Evolutionary conservation across 2,888 invertebrate genomes (phyloP), one percentile per base, ranked within the genome.

Genomic region (Salticus scenicus): DNA sequence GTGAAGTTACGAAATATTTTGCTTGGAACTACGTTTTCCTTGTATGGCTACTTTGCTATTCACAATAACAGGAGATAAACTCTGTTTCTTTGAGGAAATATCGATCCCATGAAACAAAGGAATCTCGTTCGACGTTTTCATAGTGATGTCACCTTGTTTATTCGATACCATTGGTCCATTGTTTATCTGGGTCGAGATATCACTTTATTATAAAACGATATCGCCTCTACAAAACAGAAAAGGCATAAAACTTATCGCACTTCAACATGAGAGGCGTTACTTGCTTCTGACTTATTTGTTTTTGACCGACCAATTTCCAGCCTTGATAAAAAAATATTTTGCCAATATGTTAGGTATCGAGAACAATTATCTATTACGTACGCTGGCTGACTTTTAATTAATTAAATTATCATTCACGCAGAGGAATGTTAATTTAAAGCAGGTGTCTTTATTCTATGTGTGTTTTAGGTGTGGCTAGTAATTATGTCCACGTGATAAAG

Each of bases 291-390:
- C 17, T 24, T 24, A 7, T 57, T 24, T 24, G 24, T 57, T n/a
- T 57, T 5, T 57, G 20, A 20, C 2, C 57, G 17, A 57, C 2
- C 24, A 57, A 20, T 57, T 57, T 57, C 12, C 24, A 57, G 20
- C 57, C 57, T 57, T 57, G 57, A 24, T 57, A 2, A 24, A 24
- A n/a, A n/a, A n/a, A 57, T 5, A 47, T 57, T 24, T n/a, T 24
- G 1, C 4, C 20, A 1, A 14, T 47, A 14, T 12, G 17, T 12
- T 12, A 12, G 2, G 57, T 4, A 57, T 57, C 24, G 57, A 5
- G 57, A 57, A 57, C 57, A 57, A 57, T 57, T 57, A 57, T 24
- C 57, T 57, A 24, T 57, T 57, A 24, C 57, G 57, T 24, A 57
- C 57, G 57, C 24, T 24, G 1, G 1, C 4, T 24, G 57, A 57